Base-by-base conservation (phyloP, 2,888 invertebrate genomes). In the Seira sanloemensis region DNA sequence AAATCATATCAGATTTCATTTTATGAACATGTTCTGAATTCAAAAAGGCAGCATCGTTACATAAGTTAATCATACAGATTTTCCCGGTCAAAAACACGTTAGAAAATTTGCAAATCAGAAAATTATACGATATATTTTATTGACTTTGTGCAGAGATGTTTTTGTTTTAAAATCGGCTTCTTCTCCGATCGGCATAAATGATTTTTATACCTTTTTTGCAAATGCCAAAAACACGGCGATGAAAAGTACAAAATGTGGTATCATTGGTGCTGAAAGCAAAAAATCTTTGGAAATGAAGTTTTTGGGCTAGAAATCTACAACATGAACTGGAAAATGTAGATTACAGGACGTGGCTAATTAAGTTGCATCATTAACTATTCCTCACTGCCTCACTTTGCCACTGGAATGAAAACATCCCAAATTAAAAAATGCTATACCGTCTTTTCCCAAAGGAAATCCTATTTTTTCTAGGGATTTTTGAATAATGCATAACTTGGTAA, bases 1-100 rank as follows among this genome's bases (percentile, higher is more conserved):
- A 72, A 78, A 78, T 69, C 37, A 66, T 71, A 58, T 78, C 78
- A 25, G 65, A 78, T 78, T 78, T 78, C 78, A 78, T 71, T 78
- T 78, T 69, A 72, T 71, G 78, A 66, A 72, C 72, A 72, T 72
- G 78, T 37, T 62, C 66, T 78, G 78, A 78, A 78, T 78, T 62
- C 71, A 58, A 78, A 76, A 66, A 37, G 12, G 37, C 37, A 37
- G 12, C 25, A 76, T 76, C 50, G 67, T 76, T 66, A 78, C 78
- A 4, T 12, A 37, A 7, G 37, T 37, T 37, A 37, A 37, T 37
- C 37, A 37, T 12, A 37, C 12, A 37, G n/a, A n/a, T n/a, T n/a
- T n/a, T n/a, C n/a, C n/a, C n/a, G n/a, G n/a, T n/a, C n/a, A n/a
- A n/a, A n/a, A n/a, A n/a, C n/a, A n/a, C n/a, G n/a, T n/a, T n/a